Evolutionary conservation across 2,888 invertebrate species (phyloP).

Genomic region (Zaprionus obscuricornis): DNA sequence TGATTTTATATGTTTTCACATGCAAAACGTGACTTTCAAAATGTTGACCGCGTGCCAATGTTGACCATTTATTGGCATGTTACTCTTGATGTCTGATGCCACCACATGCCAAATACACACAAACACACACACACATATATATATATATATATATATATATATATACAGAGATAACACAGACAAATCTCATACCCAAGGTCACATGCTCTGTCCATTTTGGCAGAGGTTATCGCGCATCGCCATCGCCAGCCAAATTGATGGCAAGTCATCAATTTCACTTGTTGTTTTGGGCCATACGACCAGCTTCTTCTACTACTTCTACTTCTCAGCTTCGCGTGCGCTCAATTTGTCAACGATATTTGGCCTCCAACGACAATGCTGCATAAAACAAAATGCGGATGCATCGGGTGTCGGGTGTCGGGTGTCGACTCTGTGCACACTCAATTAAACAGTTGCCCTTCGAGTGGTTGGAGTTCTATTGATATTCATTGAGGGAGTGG

Average conservation of each 20-base stretch:
- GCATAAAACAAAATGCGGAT: slow-evolving; percentile 22
- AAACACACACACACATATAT: neutral
- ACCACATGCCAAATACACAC: neutral
- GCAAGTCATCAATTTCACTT: slow-evolving; percentile 75
- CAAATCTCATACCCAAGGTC: slow-evolving; percentile 54
- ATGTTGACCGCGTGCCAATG: slow-evolving; percentile 67
- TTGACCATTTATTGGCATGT: slow-evolving; percentile 74
- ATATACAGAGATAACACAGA: no score
- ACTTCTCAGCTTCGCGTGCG: slow-evolving; percentile 14
- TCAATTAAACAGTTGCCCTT: no score
- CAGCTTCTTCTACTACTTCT: slow-evolving; percentile 4
- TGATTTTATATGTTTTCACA: no score
- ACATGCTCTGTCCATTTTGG: slow-evolving; percentile 42
- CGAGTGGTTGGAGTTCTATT: no score
- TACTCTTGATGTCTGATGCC: slow-evolving; percentile 4
- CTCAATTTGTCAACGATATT: slow-evolving; percentile 56
- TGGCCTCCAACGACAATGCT: slow-evolving; percentile 11
- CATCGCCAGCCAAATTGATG: slow-evolving; percentile 69
- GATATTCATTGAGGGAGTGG: no score
- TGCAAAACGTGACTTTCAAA: slow-evolving; percentile 76
- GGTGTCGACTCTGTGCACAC: no score
- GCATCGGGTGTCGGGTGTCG: slow-evolving; percentile 43
- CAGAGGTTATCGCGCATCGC: slow-evolving; percentile 49
- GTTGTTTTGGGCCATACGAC: slow-evolving; percentile 57
- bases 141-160: no score